phyloP scores from a whole-genome alignment of 1,140 invertebrate genomes.

The Cyrtorhinus lividipennis region DNA sequence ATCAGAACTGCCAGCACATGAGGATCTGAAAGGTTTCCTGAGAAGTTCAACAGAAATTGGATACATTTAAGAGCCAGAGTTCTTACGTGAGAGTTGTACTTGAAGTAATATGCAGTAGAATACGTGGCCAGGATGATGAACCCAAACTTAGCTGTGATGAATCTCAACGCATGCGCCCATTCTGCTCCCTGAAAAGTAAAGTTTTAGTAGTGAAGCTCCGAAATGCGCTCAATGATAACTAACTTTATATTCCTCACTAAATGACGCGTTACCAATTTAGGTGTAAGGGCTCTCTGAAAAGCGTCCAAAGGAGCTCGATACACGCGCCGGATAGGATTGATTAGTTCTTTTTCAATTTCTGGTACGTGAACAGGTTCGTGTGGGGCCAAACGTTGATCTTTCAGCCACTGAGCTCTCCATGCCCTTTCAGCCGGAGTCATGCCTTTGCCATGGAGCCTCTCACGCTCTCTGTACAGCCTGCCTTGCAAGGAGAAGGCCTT shows the following conservation, averaged over 20 bases:
- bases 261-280: too few relatives aligned
- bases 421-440: constrained; percentile 71
- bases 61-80: constrained; percentile 30
- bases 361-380: constrained; percentile 54
- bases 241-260: too few relatives aligned
- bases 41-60: too few relatives aligned
- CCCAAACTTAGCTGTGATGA: constrained; percentile 44
- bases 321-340: constrained; percentile 61
- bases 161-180: constrained; percentile 38
- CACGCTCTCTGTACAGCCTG: constrained; percentile 52
- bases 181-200: constrained; percentile 2
- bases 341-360: constrained; percentile 46
- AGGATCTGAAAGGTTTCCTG: too few relatives aligned
- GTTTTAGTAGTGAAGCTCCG: background rate
- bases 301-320: constrained; percentile 56
- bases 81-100: constrained; percentile 61
- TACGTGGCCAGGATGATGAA: constrained; percentile 37
- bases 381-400: constrained; percentile 58
- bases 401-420: constrained; percentile 66
- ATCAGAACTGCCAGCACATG: too few relatives aligned
- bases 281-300: background rate
- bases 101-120: constrained; percentile 51
- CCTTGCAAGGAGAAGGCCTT: constrained; percentile 58
- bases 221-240: too few relatives aligned
- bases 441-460: constrained; percentile 47